A percentile compares a stretch with the other conserved stretches of the same genome.
These are phyloP conservation scores for Bombus polaris DNA, from an alignment of 1,140 invertebrate species.

Conservation along the genomic window DNA sequence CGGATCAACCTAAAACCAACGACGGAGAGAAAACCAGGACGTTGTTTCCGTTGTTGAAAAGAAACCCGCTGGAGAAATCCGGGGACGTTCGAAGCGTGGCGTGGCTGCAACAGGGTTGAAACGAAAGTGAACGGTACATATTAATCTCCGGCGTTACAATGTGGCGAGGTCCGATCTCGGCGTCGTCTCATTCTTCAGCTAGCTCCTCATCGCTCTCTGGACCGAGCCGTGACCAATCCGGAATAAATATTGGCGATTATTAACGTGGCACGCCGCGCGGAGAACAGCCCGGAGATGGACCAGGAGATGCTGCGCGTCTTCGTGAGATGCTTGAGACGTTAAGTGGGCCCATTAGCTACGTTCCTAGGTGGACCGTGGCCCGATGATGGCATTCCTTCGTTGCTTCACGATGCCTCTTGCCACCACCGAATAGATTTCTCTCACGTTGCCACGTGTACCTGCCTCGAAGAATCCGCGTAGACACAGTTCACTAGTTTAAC, in stretches of 20 bases:
- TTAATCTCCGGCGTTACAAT: slow-evolving; percentile 78
- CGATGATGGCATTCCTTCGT: slow-evolving; percentile 72
- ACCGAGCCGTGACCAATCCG: slow-evolving; percentile 82
- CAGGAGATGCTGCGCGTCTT: slow-evolving; percentile 53
- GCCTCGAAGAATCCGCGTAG: slow-evolving; percentile 20
- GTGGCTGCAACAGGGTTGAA: slow-evolving; percentile 64
- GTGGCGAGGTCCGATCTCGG: slow-evolving; percentile 53
- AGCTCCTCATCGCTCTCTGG: slow-evolving; percentile 77
- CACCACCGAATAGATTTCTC: slow-evolving; percentile 38
- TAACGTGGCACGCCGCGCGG: slow-evolving; percentile 70
- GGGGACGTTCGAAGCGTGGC: neutral
- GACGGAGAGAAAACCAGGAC: neutral
- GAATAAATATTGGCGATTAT: slow-evolving; percentile 83
- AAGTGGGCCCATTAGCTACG: slow-evolving; percentile 82
- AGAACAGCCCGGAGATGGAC: slow-evolving; percentile 50
- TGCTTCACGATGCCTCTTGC: slow-evolving; percentile 39
- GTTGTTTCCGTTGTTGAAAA: neutral
- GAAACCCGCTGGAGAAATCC: neutral
- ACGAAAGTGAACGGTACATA: slow-evolving; percentile 70
- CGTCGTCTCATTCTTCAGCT: slow-evolving; percentile 71
- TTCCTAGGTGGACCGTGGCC: slow-evolving; percentile 68
- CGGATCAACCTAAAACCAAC: neutral
- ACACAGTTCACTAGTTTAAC: neutral
- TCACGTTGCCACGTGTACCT: slow-evolving; percentile 64
- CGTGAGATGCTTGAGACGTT: slow-evolving; percentile 80